Percentiles rank a stretch among this genome's conserved stretches.
Evolutionary conservation across 2,113 vertebrate species (phyloP).

Genomic region (Dendropsophus ebraccatus): DNA sequence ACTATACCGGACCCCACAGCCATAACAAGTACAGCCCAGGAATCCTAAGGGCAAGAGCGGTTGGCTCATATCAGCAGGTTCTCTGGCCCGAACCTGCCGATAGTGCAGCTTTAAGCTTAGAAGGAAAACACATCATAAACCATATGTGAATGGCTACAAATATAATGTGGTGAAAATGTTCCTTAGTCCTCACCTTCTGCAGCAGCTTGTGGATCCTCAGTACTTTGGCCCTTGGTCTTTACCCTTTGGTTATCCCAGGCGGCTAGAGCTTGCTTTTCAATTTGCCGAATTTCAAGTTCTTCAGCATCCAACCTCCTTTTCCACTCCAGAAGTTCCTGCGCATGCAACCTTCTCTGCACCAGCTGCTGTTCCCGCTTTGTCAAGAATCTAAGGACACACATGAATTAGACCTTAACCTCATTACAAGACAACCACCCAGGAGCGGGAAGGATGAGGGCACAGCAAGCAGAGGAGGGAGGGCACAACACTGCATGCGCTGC

Average conservation of each 20-base stretch:
- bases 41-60: too few species aligned
- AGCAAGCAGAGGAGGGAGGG: constrained; percentile 42
- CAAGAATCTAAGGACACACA: constrained; percentile 81
- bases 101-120: too few species aligned
- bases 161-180: background rate
- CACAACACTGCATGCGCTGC: constrained; percentile 42
- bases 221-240: constrained; percentile 72
- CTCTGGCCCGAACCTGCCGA: too few species aligned
- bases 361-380: constrained; percentile 95
- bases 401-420: background rate
- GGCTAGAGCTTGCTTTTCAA: constrained; percentile 91
- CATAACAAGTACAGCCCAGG: too few species aligned
- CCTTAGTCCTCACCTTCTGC: constrained; percentile 11
- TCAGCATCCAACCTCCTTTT: constrained; percentile 89
- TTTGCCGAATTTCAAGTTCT: constrained; percentile 86
- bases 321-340: constrained; percentile 91
- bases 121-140: too few species aligned
- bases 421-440: background rate
- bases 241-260: constrained; percentile 84
- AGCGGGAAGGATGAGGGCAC: constrained; percentile 53
- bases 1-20: too few species aligned
- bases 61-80: too few species aligned
- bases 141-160: background rate
- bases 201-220: constrained; percentile 66
- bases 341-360: constrained; percentile 89